Evolutionary conservation across 1,140 invertebrate genomes (phyloP).

Genomic region (Eriosoma lanigerum): DNA sequence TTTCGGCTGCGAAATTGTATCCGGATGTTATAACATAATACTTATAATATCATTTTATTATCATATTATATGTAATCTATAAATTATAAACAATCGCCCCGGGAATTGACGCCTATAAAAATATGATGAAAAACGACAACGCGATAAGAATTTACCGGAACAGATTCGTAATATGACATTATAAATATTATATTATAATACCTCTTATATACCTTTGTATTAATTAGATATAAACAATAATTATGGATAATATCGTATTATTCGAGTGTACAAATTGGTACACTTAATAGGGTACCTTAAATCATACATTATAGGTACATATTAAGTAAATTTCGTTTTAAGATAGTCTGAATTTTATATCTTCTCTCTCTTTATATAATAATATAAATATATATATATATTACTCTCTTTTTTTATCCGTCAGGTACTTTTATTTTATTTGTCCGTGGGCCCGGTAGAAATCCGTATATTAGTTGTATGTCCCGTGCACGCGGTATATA

Average conservation of each 20-base stretch:
- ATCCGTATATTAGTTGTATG: background rate
- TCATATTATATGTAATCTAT: background rate
- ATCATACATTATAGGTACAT: background rate
- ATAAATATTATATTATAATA: background rate
- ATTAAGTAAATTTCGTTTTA: background rate
- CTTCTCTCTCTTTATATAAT: background rate
- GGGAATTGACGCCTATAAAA: background rate
- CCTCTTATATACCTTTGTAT: conserved; percentile 24
- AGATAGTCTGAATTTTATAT: background rate
- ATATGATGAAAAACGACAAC: background rate
- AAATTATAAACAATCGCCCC: background rate
- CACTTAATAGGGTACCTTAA: conserved; percentile 34
- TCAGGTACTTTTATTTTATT: background rate
- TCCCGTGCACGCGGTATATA: too few species aligned
- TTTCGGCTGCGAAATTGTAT: background rate
- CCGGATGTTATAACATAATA: conserved; percentile 1
- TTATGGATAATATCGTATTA: conserved; percentile 11
- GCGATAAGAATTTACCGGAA: background rate
- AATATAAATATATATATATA: too few species aligned
- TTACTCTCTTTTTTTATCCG: background rate
- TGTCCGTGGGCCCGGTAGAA: too few species aligned
- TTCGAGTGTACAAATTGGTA: background rate
- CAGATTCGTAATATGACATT: background rate
- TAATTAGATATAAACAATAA: conserved; percentile 29
- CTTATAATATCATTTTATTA: too few species aligned